Conservation (phyloP, 2,113 vertebrate genomes). For the Tetrax tetrax region DNA sequence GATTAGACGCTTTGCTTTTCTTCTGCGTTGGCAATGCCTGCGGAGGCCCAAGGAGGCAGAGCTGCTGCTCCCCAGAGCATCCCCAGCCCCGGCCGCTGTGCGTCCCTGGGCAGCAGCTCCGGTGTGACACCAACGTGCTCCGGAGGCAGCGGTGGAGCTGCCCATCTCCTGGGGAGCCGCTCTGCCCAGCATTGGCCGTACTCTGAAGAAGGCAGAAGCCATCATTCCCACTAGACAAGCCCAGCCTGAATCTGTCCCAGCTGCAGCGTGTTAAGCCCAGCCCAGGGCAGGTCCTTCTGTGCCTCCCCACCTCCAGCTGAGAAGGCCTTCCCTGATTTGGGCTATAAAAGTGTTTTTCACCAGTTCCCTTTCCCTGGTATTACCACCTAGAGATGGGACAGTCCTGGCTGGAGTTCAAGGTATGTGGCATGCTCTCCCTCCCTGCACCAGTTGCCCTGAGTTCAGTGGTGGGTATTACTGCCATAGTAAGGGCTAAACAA, state of each 20-base stretch:
- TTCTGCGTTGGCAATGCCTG: neutral
- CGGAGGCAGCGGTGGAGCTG: neutral
- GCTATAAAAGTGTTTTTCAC: neutral
- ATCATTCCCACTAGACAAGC: neutral
- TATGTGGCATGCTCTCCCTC: neutral
- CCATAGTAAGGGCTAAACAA: neutral
- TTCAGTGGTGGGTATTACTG: neutral
- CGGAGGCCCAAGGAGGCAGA: neutral
- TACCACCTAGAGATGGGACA: neutral
- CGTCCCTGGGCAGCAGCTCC: neutral
- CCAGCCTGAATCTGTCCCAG: neutral
- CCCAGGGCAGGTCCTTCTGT: neutral
- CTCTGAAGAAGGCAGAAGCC: neutral
- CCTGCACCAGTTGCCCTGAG: neutral
- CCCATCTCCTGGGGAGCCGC: neutral
- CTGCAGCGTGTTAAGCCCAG: neutral
- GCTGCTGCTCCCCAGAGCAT: neutral
- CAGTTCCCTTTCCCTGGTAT: neutral
- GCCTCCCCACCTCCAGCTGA: neutral
- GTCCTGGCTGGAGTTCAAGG: neutral
- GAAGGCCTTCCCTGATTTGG: accelerated
- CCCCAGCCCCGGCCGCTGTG: neutral
- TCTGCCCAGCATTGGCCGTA: neutral
- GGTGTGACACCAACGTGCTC: neutral
- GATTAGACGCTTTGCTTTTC: neutral